A percentile compares a stretch with the other conserved stretches of the same genome.
These are phyloP conservation scores for Mus musculus DNA, from an alignment of 2,113 vertebrate genomes.

Conservation along the genomic window DNA sequence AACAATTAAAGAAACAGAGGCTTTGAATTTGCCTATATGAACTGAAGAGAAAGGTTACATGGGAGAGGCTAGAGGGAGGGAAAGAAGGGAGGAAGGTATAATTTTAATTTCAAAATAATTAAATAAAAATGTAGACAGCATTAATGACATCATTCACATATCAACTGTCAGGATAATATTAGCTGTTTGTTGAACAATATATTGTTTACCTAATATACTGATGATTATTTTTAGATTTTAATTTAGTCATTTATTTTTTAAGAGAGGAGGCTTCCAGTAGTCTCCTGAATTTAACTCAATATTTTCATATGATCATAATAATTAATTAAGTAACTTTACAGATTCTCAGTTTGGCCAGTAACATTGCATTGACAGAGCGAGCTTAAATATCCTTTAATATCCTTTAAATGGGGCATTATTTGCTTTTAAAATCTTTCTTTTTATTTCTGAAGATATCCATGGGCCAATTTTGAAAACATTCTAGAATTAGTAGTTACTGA, in stretches of 20 bases:
- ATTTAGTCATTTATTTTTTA: neutral
- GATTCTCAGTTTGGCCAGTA: neutral
- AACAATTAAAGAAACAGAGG: no score
- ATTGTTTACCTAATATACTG: neutral
- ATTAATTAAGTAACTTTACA: neutral
- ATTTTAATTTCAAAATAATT: no score
- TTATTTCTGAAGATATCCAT: neutral
- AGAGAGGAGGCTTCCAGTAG: accelerated
- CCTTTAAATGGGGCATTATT: neutral
- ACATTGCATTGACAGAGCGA: neutral
- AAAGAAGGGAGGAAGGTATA: no score
- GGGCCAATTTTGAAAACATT: neutral
- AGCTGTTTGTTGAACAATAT: no score
- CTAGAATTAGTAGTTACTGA: neutral
- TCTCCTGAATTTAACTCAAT: neutral
- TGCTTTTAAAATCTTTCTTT: neutral
- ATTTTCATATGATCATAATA: neutral
- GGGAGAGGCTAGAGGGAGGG: no score
- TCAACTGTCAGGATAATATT: no score
- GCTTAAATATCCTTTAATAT: neutral
- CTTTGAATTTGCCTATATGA: no score
- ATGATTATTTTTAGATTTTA: neutral
- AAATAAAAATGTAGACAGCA: no score
- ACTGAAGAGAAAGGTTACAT: no score
- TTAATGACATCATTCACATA: no score